Percentiles rank a stretch among this genome's conserved stretches.
These are phyloP conservation scores for Zosterops borbonicus DNA, from an alignment of 2,113 vertebrate genomes.

Conservation along the genomic window DNA sequence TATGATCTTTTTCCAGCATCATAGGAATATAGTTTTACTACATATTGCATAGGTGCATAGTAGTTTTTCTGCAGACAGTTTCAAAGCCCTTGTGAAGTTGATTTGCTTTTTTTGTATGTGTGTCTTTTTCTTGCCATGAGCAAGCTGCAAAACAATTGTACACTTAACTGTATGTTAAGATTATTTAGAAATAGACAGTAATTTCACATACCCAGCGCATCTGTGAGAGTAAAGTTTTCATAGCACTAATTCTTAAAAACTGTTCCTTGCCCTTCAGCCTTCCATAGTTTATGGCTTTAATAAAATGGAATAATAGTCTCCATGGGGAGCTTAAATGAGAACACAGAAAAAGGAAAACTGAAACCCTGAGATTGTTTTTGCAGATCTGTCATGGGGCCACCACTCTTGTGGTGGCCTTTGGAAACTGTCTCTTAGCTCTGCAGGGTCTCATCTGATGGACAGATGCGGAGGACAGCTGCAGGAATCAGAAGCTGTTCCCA, in stretches of 20 bases:
- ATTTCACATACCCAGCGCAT: not conserved
- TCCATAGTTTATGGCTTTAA: constrained; percentile 20
- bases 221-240: not conserved
- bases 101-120: not conserved
- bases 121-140: not conserved
- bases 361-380: constrained; percentile 46
- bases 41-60: not conserved
- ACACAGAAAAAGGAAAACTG: constrained; percentile 39
- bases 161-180: not conserved
- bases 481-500: not conserved
- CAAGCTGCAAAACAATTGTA: not conserved
- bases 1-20: not conserved
- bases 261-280: constrained; percentile 11
- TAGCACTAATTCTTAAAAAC: constrained; percentile 12
- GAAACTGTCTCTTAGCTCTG: not conserved
- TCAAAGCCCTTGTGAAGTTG: not conserved
- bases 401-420: not conserved
- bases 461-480: not conserved
- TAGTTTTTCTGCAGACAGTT: not conserved
- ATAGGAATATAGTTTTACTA: not conserved
- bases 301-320: constrained; percentile 53
- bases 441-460: not conserved
- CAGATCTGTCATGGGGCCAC: not conserved
- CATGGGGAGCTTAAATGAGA: constrained; percentile 30
- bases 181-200: not conserved